A percentile compares a stretch with the other conserved stretches of the same genome.
These are phyloP conservation scores for Sarcophaga rosellei DNA, from an alignment of 2,888 invertebrate species.

Conservation along the genomic window DNA sequence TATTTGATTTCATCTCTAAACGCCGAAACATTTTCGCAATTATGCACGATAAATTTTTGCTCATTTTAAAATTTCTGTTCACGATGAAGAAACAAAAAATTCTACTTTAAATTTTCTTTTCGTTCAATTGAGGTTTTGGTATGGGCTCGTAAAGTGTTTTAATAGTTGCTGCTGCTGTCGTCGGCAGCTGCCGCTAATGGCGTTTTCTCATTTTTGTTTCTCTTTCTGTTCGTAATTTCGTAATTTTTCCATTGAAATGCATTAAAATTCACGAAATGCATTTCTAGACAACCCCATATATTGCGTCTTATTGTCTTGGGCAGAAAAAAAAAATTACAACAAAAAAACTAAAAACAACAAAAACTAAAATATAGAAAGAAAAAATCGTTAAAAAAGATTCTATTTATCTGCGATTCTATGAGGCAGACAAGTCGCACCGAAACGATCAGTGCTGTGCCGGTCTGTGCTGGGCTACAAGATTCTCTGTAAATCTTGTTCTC, in stretches of 20 bases:
- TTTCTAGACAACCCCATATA: conserved; percentile 19
- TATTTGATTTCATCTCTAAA: too few species aligned
- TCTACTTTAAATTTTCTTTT: not conserved
- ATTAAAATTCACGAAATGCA: conserved; percentile 45
- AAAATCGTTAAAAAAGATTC: conserved; percentile 13
- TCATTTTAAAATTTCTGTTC: conserved; percentile 30
- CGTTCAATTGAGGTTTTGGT: conserved; percentile 55
- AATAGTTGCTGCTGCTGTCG: conserved; percentile 9
- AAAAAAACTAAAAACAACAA: too few species aligned
- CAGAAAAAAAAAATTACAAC: not conserved
- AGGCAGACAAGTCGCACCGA: not conserved
- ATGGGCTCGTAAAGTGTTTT: conserved; percentile 26
- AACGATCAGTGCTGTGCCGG: not conserved
- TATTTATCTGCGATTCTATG: not conserved
- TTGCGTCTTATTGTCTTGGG: conserved; percentile 40
- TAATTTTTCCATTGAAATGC: conserved; percentile 47
- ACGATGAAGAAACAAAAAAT: conserved; percentile 25
- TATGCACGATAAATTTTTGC: not conserved
- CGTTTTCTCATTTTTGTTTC: not conserved
- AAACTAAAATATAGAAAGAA: not conserved
- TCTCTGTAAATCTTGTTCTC: not conserved
- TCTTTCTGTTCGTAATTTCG: not conserved
- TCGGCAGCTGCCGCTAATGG: not conserved
- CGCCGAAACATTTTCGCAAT: not conserved
- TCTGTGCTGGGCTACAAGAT: not conserved